phyloP scores from a whole-genome alignment of 2,797 vertebrate species.

The Clarias pachynema region DNA sequence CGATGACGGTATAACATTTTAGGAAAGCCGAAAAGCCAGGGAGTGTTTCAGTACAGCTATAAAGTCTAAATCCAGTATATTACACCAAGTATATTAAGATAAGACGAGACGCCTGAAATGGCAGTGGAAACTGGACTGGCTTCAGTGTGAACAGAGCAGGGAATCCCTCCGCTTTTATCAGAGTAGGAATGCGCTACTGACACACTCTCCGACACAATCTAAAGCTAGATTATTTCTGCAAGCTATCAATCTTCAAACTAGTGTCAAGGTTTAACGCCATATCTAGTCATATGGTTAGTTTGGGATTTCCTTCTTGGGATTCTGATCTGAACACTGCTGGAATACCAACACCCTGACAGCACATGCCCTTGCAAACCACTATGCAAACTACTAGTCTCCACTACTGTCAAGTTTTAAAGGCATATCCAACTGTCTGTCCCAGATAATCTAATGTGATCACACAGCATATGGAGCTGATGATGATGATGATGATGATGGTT shows the following conservation, averaged over 20 bases:
- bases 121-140: not conserved
- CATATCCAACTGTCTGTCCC: not conserved
- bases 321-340: not conserved
- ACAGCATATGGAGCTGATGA: not conserved
- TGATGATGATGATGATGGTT: not conserved
- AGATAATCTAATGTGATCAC: not conserved
- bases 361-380: not conserved
- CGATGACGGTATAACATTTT: conserved; percentile 10
- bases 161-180: conserved; percentile 35
- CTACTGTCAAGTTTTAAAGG: not conserved
- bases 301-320: not conserved
- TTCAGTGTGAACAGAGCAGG: conserved; percentile 25
- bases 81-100: not conserved
- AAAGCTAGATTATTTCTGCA: not conserved
- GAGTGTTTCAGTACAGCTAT: not conserved
- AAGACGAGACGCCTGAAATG: not conserved
- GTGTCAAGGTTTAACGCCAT: not conserved
- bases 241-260: not conserved
- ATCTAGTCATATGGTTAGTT: not conserved
- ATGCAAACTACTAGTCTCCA: conserved; percentile 14
- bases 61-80: not conserved
- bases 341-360: conserved; percentile 4
- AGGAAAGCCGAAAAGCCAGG: not conserved
- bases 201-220: not conserved
- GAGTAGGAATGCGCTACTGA: not conserved